These are phyloP conservation scores for Muscina levida DNA, from an alignment of 2,888 invertebrate genomes.

Conservation along the genomic window DNA sequence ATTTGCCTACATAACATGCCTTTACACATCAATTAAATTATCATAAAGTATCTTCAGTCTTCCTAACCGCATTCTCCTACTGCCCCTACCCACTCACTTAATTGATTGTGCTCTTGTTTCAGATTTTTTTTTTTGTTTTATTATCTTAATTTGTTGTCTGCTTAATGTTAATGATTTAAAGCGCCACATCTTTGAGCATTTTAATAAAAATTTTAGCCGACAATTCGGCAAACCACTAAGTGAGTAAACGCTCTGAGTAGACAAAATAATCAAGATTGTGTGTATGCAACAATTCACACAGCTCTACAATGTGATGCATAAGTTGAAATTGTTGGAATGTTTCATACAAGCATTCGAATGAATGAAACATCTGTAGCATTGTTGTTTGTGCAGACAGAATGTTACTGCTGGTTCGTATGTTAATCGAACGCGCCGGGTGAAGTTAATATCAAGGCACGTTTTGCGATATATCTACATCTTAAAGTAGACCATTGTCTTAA, in stretches of 20 bases:
- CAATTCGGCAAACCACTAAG: neutral
- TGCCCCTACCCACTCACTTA: constrained; percentile 30
- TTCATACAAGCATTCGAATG: neutral
- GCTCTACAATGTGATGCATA: no score
- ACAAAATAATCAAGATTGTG: constrained; percentile 55
- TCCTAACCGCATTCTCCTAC: neutral
- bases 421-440: no score
- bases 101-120: neutral
- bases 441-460: no score
- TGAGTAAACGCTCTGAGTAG: neutral
- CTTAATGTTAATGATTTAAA: constrained; percentile 45
- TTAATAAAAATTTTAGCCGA: neutral
- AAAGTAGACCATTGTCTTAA: no score
- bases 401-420: no score
- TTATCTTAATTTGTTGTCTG: constrained; percentile 60
- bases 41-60: no score
- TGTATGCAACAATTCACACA: no score
- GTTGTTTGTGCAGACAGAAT: no score
- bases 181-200: constrained; percentile 42
- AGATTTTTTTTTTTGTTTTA: constrained; percentile 3
- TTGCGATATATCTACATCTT: no score
- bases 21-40: no score
- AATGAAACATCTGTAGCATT: neutral
- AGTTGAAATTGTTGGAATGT: no score
- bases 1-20: no score